Percentiles rank a stretch among this genome's conserved stretches.
phyloP scores from a whole-genome alignment of 1,140 invertebrate species.

The Megathymus violae region DNA sequence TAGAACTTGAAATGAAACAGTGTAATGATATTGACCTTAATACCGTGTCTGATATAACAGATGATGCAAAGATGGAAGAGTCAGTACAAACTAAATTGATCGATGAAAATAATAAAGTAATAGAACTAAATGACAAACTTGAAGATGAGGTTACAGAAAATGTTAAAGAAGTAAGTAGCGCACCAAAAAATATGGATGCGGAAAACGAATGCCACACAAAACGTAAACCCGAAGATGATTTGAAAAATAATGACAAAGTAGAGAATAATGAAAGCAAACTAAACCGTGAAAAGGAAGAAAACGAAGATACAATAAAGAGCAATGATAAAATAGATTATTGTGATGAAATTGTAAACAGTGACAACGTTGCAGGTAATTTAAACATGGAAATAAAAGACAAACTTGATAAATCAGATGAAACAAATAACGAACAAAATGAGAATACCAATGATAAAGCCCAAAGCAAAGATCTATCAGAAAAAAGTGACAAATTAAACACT shows the following conservation, averaged over 20 bases:
- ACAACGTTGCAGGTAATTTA: slow-evolving; percentile 27
- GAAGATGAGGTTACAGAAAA: slow-evolving; percentile 42
- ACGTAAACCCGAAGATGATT: slow-evolving; percentile 21
- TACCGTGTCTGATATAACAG: slow-evolving; percentile 23
- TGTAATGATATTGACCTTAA: slow-evolving; percentile 43
- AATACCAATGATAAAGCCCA: slow-evolving; percentile 19
- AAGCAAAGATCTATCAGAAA: slow-evolving; percentile 23
- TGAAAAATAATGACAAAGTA: slow-evolving; percentile 11
- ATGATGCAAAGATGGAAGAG: slow-evolving; percentile 33
- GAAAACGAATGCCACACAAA: slow-evolving; percentile 34
- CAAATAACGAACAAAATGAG: slow-evolving; percentile 9
- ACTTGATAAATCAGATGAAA: slow-evolving; percentile 1
- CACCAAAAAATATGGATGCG: slow-evolving; percentile 35
- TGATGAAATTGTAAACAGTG: slow-evolving; percentile 7
- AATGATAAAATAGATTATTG: slow-evolving; percentile 17
- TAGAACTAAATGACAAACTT: slow-evolving; percentile 27
- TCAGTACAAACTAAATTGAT: slow-evolving; percentile 10
- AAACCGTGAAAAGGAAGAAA: not conserved
- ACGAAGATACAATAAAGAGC: slow-evolving; percentile 1
- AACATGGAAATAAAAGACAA: slow-evolving; percentile 37
- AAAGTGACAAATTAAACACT: slow-evolving; percentile 2
- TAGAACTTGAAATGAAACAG: slow-evolving; percentile 64
- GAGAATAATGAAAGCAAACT: not conserved
- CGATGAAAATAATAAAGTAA: slow-evolving; percentile 31
- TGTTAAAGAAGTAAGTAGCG: slow-evolving; percentile 35